Base-by-base conservation (phyloP, 2,888 invertebrate genomes). In the Troides aeacus region DNA sequence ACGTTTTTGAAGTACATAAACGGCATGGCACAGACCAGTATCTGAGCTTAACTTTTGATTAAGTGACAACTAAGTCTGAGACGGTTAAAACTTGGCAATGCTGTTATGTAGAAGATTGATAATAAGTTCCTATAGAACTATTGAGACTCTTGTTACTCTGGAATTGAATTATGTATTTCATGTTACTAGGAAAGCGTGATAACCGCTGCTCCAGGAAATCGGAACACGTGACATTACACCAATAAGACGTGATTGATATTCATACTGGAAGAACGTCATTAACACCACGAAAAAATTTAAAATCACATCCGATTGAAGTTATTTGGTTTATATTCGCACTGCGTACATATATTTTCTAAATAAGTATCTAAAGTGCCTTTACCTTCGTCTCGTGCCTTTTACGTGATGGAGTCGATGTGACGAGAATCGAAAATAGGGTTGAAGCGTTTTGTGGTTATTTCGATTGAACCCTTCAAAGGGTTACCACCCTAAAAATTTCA, bases 391-490 rank as follows among this genome's bases (percentile, higher is more conserved):
- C 79, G 80, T 75, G 78, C 82, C 82, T 83, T 81, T 81, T 81
- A 79, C 81, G 84, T 84, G 86, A 86, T 85, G 84, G 84, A 81
- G 83, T 83, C 78, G 77, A 81, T 90, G 90, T 89, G 90, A 89
- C 86, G 84, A 79, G 90, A 90, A 91, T 90, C 82, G 85, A 84
- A 86, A 89, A 88, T 86, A 81, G 83, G 84, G 81, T 82, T 80
- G 81, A 84, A 88, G 87, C 88, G 88, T 89, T 88, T 87, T 88
- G 90, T 85, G 89, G 89, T 90, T 88, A 88, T 85, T 86, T 82
- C 88, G 86, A 87, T 89, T 86, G 87, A 84, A 88, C 87, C 85
- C 82, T 46, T 84, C 80, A 88, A 89, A 87, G 85, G 86, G 87
- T 81, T 84, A 82, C 80, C 77, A 84, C 78, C 79, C 81, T 85